Evolutionary conservation across 2,797 vertebrate species (phyloP), one percentile per base, ranked within the genome.

Genomic region (Apodemus agrarius): DNA sequence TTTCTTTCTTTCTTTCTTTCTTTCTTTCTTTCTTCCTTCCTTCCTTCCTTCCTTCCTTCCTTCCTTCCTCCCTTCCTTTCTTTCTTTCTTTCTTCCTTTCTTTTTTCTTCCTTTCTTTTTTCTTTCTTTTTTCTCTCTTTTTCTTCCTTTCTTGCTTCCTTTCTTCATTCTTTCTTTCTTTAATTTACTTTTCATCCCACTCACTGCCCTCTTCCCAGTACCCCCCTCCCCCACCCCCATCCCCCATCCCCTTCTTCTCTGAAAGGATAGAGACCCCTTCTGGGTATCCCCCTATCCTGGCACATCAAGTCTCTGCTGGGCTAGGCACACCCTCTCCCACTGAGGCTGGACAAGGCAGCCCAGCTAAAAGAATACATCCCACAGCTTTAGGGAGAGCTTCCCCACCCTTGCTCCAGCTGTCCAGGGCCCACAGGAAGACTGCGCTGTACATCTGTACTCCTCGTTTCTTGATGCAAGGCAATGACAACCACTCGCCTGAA

Each of bases 391-490:
- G 9, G 69, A 37, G 69, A 72, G 69, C n/a, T 72, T 17, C 17
- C 69, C n/a, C 16, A 72, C n/a, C n/a, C n/a, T 9, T 72, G 69
- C 31, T 72, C n/a, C n/a, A 72, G 69, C 9, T 37, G 69, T 72
- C 21, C 69, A 11, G n/a, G n/a, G 10, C 69, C 69, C n/a, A 72
- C 19, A 10, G 37, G 19, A 37, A 69, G 69, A 72, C 17, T 37
- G 69, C 37, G n/a, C 69, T 72, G 17, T 19, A 37, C n/a, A 37
- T 72, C 69, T 37, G 17, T n/a, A 69, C 40, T 87, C 90, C 31
- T 93, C 34, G 37, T 80, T 85, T 95, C 92, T 86, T 46, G 24
- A 54, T 88, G 40, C 65, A 84, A n/a, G 76, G 65, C 37, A 46
- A n/a, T 69, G 83, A 22, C 46, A 67, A 12, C 0, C 2, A 3